Conservation (phyloP, 64 coral and sea anemone genomes). For the Astreopora myriophthalma region DNA sequence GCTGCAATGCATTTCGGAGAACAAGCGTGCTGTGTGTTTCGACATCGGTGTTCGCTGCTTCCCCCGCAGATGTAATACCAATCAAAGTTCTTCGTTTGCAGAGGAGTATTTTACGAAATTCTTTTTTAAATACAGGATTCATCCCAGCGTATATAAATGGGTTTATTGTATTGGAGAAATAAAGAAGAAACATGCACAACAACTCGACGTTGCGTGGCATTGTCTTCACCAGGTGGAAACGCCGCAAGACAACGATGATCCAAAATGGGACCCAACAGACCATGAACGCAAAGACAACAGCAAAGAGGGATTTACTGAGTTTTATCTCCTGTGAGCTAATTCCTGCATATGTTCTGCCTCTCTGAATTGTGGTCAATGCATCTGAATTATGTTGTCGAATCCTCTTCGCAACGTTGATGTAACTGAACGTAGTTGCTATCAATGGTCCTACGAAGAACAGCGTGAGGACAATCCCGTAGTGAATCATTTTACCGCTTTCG, state of each 20-base stretch:
- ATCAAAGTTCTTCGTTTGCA: background rate
- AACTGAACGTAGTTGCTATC: background rate
- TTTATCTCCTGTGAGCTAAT: constrained; percentile 27
- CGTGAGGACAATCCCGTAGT: constrained; percentile 2
- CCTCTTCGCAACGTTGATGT: constrained; percentile 26
- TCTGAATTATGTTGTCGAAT: constrained; percentile 10
- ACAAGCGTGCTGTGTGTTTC: background rate
- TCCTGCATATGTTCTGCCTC: background rate
- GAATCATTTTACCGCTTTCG: constrained; percentile 45
- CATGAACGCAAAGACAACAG: constrained; percentile 35
- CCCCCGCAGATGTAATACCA: background rate
- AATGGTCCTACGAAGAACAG: constrained; percentile 12
- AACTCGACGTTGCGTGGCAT: constrained; percentile 13
- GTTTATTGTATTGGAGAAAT: constrained; percentile 39
- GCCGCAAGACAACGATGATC: constrained; percentile 24
- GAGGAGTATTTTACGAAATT: background rate
- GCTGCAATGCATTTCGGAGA: background rate
- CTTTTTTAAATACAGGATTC: constrained; percentile 24
- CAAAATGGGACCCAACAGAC: constrained; percentile 38
- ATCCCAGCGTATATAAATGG: constrained; percentile 49
- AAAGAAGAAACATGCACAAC: constrained; percentile 31
- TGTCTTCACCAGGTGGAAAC: background rate
- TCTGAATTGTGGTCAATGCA: background rate
- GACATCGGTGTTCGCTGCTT: background rate
- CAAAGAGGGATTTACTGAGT: constrained; percentile 29